Evolutionary conservation across 2,888 invertebrate genomes (phyloP).

Genomic region (Plagiodera versicolora): DNA sequence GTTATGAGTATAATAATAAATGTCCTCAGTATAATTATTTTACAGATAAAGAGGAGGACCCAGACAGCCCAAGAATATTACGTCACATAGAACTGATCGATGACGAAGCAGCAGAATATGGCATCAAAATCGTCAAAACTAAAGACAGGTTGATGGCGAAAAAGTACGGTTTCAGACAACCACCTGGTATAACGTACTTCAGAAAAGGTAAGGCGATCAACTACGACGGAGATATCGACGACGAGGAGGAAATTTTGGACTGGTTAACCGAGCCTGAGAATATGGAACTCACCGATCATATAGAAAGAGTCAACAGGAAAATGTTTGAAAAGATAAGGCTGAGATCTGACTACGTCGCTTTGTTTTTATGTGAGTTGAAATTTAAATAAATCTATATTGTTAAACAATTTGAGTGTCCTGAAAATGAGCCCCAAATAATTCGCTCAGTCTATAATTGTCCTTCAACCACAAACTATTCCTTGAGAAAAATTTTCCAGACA

Average conservation of each 20-base stretch:
- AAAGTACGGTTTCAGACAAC: constrained; percentile 86
- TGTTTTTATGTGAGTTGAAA: constrained; percentile 83
- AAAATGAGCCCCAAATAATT: too few species aligned
- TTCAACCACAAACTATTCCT: constrained; percentile 5
- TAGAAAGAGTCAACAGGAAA: constrained; percentile 87
- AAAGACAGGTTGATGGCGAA: constrained; percentile 89
- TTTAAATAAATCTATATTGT: constrained; percentile 2
- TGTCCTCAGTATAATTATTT: too few species aligned
- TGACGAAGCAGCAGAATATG: constrained; percentile 89
- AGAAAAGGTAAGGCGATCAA: constrained; percentile 86
- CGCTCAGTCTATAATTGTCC: too few species aligned
- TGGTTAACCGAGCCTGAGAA: constrained; percentile 93
- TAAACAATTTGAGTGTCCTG: too few species aligned
- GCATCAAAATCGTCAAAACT: constrained; percentile 87
- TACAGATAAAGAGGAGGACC: constrained; percentile 79
- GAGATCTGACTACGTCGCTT: constrained; percentile 86
- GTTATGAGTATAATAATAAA: too few species aligned
- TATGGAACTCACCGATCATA: constrained; percentile 91
- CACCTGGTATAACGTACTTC: constrained; percentile 90
- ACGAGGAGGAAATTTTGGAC: constrained; percentile 85
- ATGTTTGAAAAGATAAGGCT: constrained; percentile 92
- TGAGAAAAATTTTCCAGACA: constrained; percentile 77
- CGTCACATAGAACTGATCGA: constrained; percentile 88
- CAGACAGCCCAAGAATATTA: constrained; percentile 76
- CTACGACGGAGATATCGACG: constrained; percentile 91